These are phyloP conservation scores for Fragum sueziense DNA, from an alignment of 2,888 invertebrate species.

Conservation along the genomic window DNA sequence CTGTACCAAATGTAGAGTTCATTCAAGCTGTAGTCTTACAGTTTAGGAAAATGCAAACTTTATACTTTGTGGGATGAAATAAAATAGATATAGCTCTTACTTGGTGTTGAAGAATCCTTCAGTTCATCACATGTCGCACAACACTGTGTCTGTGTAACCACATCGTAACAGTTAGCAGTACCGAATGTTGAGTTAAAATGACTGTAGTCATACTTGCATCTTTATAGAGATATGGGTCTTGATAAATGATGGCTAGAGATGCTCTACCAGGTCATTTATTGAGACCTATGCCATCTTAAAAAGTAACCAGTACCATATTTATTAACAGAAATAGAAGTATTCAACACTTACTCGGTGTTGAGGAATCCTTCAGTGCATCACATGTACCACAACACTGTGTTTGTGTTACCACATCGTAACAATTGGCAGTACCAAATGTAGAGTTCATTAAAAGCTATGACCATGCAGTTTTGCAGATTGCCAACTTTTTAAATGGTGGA, in stretches of 20 bases:
- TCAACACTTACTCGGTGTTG: slow-evolving; percentile 46
- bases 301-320: too few relatives aligned
- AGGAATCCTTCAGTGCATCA: slow-evolving; percentile 38
- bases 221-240: too few relatives aligned
- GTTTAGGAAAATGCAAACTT: too few relatives aligned
- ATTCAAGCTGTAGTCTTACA: slow-evolving; percentile 38
- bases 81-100: too few relatives aligned
- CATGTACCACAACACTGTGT: slow-evolving; percentile 54
- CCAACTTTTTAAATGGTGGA: too few relatives aligned
- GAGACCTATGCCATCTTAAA: too few relatives aligned
- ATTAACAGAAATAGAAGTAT: too few relatives aligned
- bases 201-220: too few relatives aligned
- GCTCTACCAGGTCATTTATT: too few relatives aligned
- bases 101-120: slow-evolving; percentile 42
- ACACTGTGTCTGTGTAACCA: slow-evolving; percentile 36
- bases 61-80: too few relatives aligned
- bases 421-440: slow-evolving; percentile 47
- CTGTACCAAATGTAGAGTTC: slow-evolving; percentile 42
- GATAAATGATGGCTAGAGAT: too few relatives aligned
- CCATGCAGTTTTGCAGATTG: too few relatives aligned
- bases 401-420: slow-evolving; percentile 44
- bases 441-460: slow-evolving; percentile 38
- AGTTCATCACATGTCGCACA: slow-evolving; percentile 54
- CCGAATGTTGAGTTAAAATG: slow-evolving; percentile 42
- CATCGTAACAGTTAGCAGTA: slow-evolving; percentile 55